Conservation (phyloP, 2,113 vertebrate species). For the Cebus imitator region DNA sequence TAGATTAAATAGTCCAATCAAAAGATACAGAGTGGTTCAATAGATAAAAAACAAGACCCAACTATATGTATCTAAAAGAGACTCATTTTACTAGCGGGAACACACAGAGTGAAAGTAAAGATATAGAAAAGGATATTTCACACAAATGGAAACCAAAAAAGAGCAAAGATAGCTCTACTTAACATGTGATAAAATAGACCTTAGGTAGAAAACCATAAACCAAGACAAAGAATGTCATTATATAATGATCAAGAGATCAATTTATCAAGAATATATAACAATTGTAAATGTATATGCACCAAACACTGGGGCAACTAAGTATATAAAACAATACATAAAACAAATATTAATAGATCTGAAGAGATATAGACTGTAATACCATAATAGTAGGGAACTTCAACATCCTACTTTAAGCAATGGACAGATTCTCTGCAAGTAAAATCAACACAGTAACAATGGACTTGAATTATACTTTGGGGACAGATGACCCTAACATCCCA, state of each 20-base stretch:
- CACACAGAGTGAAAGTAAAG: not conserved
- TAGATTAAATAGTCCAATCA: no score
- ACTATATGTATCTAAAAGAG: not conserved
- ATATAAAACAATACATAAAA: not conserved
- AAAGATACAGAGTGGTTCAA: not conserved
- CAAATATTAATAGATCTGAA: not conserved
- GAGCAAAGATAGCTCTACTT: not conserved
- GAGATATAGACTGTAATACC: not conserved
- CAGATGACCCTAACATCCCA: not conserved
- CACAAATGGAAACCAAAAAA: not conserved
- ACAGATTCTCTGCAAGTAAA: not conserved
- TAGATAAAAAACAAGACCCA: not conserved
- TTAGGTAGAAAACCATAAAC: not conserved
- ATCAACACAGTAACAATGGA: not conserved
- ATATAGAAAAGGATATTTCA: not conserved
- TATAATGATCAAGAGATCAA: not conserved
- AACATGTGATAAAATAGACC: not conserved
- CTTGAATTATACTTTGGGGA: not conserved
- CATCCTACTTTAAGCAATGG: not conserved
- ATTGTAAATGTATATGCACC: not conserved
- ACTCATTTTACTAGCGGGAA: not conserved
- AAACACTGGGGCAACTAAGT: not conserved
- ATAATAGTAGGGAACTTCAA: not conserved
- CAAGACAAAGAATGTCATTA: not conserved
- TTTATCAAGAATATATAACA: not conserved